Conservation (phyloP, 2,113 vertebrate genomes). For the Tringa solitaria region DNA sequence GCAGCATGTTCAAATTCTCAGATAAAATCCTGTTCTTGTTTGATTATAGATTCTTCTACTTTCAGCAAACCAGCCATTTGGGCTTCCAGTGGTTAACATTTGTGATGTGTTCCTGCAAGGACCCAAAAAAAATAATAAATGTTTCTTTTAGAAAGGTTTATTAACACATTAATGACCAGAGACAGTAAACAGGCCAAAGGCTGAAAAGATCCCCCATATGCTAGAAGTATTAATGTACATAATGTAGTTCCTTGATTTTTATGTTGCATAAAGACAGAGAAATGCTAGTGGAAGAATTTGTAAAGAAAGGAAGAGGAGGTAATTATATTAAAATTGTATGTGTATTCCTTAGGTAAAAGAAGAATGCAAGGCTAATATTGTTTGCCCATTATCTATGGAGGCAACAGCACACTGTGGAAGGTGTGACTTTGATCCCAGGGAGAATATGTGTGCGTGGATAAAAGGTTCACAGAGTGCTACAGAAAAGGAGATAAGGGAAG, state of each 20-base stretch:
- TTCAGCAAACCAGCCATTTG: neutral
- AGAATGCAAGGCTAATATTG: constrained; percentile 71
- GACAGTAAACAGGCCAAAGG: neutral
- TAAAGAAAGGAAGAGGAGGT: neutral
- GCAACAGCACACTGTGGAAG: constrained; percentile 79
- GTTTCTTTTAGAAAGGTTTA: neutral
- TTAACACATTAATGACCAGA: neutral
- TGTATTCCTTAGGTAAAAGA: constrained; percentile 60
- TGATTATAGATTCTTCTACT: neutral
- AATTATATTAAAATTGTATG: neutral
- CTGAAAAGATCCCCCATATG: neutral
- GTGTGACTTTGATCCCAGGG: constrained; percentile 82
- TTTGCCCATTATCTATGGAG: constrained; percentile 79
- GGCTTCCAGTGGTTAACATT: neutral
- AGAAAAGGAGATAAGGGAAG: neutral
- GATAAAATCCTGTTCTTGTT: neutral
- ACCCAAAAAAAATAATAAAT: neutral
- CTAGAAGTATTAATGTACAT: neutral
- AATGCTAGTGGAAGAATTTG: neutral
- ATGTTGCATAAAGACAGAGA: neutral
- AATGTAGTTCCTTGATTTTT: neutral
- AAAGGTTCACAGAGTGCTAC: neutral
- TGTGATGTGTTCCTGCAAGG: neutral
- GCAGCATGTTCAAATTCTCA: neutral
- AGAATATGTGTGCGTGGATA: constrained; percentile 76